Evolutionary conservation across 1,140 invertebrate species (phyloP).

Genomic region (Bilobella aurantiaca): DNA sequence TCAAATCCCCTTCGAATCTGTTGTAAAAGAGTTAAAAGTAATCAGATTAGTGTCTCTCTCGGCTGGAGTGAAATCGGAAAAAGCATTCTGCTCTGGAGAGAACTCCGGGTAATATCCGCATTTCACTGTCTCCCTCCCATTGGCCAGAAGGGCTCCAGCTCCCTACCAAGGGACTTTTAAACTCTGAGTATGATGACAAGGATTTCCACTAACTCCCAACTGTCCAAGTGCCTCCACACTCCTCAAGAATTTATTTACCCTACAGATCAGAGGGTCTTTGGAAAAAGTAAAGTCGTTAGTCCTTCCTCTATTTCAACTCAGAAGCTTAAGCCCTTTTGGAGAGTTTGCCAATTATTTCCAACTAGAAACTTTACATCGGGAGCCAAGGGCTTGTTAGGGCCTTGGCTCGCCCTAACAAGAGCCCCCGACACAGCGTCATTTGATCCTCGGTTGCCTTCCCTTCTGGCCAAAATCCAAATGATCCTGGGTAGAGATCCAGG

Average conservation of each 20-base stretch:
- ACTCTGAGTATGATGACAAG: not conserved
- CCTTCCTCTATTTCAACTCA: not conserved
- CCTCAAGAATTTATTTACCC: slow-evolving; percentile 4
- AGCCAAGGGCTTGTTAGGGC: not conserved
- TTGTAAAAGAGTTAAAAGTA: not conserved
- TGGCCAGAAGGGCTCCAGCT: slow-evolving; percentile 3
- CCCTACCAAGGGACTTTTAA: not conserved
- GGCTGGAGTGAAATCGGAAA: too few relatives aligned
- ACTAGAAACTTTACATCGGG: not conserved
- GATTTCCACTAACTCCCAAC: not conserved
- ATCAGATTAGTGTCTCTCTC: slow-evolving; percentile 4
- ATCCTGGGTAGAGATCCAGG: not conserved
- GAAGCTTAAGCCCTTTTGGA: too few relatives aligned
- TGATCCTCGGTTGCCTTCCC: too few relatives aligned
- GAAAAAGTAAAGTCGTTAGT: not conserved
- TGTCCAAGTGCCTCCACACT: not conserved
- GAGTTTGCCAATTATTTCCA: not conserved
- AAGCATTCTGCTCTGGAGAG: too few relatives aligned
- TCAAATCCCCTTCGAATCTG: slow-evolving; percentile 35
- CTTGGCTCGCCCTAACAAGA: too few relatives aligned
- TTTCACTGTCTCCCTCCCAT: slow-evolving; percentile 13
- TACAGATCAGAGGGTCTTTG: not conserved
- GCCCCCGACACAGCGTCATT: too few relatives aligned
- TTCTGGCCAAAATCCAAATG: not conserved
- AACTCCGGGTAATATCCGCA: slow-evolving; percentile 1